Conservation (phyloP, 2,888 invertebrate genomes). For the Callyntrura guangdongensis region DNA sequence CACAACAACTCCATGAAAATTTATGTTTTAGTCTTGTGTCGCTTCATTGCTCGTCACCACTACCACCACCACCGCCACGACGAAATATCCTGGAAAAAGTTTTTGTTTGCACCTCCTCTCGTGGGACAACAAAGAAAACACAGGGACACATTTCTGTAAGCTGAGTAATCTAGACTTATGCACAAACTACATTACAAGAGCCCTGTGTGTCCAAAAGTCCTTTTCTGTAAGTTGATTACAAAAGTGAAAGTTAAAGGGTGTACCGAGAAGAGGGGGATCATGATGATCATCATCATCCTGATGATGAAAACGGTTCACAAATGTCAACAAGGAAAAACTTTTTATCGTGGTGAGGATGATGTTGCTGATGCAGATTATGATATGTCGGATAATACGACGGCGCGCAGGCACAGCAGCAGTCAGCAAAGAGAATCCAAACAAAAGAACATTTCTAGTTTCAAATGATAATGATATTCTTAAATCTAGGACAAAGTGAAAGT, state of each 20-base stretch:
- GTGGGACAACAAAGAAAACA: constrained; percentile 44
- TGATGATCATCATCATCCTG: background rate
- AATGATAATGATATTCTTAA: constrained; percentile 45
- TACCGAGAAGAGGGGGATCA: background rate
- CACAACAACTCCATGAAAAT: constrained; percentile 53
- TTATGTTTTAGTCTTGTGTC: constrained; percentile 62
- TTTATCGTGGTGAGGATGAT: constrained; percentile 20
- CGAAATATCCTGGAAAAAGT: constrained; percentile 51
- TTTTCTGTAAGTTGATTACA: constrained; percentile 53
- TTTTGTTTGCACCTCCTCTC: constrained; percentile 63
- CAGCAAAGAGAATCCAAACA: background rate
- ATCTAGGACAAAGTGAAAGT: constrained; percentile 29
- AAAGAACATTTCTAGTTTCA: constrained; percentile 29
- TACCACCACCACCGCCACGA: background rate
- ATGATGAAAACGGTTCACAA: constrained; percentile 37
- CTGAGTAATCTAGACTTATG: constrained; percentile 32
- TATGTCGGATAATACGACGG: constrained; percentile 11
- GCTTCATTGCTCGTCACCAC: constrained; percentile 68
- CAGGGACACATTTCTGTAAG: constrained; percentile 13
- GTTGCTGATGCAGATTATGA: background rate
- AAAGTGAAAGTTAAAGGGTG: constrained; percentile 23
- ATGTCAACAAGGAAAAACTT: constrained; percentile 39
- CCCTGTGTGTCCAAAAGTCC: constrained; percentile 39
- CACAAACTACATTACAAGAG: constrained; percentile 11
- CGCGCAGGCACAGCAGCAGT: too few species aligned